Base-by-base conservation (phyloP, 2,888 invertebrate species). In the Caenorhabditis virilis region DNA sequence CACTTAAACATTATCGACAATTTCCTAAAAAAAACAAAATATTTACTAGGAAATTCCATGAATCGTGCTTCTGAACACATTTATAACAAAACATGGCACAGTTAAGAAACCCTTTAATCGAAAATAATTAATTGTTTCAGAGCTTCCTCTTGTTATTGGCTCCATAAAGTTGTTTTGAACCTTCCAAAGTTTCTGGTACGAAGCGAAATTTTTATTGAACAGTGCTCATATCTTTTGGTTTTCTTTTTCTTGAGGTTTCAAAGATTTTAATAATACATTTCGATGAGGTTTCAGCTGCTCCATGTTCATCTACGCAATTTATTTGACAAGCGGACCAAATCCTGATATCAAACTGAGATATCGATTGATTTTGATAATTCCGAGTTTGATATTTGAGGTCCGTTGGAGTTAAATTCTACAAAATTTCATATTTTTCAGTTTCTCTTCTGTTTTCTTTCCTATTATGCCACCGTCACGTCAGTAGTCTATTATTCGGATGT, bases 331-430 rank as follows among this genome's bases (percentile, higher is more conserved):
- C n/a, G 39, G 39, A 16, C 36, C 46, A 1, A 48, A 58, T n/a
- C 11, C 23, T n/a, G 54, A 54, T 15, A 27, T 58, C 22, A 54
- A 35, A 47, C 42, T 41, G 0, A 25, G 50, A 25, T 64, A 47
- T 25, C 39, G 58, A 7, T 52, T 49, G 1, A 36, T 58, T 47
- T 39, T 64, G 16, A 45, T 50, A 1, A 7, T 51, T 7, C 64
- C 64, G 2, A 64, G 64, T 42, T 38, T 64, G 35, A 45, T 58
- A 15, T 58, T 64, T 23, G 64, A 64, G 63, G 63, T 30, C 30
- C 30, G 30, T 30, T 30, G 6, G 6, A 13, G 13, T 6, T 9
- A 30, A 30, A 30, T 30, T 30, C 30, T 9, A 30, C 6, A 30
- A 30, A 30, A 30, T 9, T 30, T 30, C 36, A 5, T 4, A 13